A percentile compares a stretch with the other conserved stretches of the same genome.
Conservation (phyloP, 1,140 invertebrate species). For the Neodiprion lecontei region DNA sequence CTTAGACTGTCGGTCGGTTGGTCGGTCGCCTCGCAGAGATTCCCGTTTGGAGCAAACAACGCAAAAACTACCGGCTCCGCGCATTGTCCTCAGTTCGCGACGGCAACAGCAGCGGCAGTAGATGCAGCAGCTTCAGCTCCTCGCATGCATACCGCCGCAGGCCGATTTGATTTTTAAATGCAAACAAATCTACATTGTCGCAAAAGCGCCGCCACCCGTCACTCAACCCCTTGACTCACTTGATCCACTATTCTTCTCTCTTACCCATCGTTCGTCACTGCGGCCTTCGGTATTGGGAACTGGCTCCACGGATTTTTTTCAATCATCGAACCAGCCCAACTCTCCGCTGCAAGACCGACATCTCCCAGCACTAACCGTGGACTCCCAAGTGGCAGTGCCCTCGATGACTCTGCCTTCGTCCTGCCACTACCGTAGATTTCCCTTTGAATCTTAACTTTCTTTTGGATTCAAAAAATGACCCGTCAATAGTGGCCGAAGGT, state of each 20-base stretch:
- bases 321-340: conserved; percentile 42
- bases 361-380: too few relatives aligned
- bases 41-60: conserved; percentile 47
- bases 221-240: conserved; percentile 23
- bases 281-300: conserved; percentile 34
- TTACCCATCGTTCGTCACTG: conserved; percentile 25
- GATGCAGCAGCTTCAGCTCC: neutral
- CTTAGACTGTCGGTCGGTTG: neutral
- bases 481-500: too few relatives aligned
- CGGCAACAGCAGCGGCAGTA: neutral
- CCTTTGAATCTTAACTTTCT: too few relatives aligned
- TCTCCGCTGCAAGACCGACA: neutral
- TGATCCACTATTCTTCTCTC: neutral
- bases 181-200: conserved; percentile 63
- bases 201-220: conserved; percentile 56
- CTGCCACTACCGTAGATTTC: too few relatives aligned
- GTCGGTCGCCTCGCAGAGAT: conserved; percentile 29
- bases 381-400: too few relatives aligned
- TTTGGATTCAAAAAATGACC: too few relatives aligned
- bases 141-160: conserved; percentile 49
- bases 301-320: conserved; percentile 51
- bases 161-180: conserved; percentile 63
- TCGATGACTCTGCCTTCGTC: too few relatives aligned
- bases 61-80: conserved; percentile 53
- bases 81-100: conserved; percentile 51